Percentiles rank a stretch among this genome's conserved stretches.
Conservation (phyloP, 2,888 invertebrate genomes). For the Epicampocera succincta region DNA sequence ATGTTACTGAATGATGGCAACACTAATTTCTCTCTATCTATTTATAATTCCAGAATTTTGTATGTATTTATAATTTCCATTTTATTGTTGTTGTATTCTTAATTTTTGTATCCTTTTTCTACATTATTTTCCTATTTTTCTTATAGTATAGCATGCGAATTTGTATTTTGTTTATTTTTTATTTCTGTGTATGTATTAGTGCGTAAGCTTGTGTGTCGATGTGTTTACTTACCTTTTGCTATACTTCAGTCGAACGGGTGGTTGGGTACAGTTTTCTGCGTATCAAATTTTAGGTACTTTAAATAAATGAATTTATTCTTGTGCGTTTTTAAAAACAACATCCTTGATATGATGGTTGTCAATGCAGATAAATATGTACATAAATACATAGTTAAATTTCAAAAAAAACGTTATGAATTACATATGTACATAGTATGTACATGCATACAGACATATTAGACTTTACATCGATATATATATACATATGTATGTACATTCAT, state of each 20-base stretch:
- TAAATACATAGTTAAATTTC: no score
- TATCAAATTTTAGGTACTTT: slow-evolving; percentile 56
- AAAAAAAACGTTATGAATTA: no score
- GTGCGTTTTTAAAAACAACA: no score
- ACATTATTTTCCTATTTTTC: slow-evolving; percentile 25
- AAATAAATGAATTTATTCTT: not conserved
- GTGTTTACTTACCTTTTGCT: slow-evolving; percentile 22
- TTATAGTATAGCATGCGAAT: slow-evolving; percentile 48
- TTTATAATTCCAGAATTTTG: not conserved
- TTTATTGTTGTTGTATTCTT: slow-evolving; percentile 30
- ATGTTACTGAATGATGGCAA: slow-evolving; percentile 27
- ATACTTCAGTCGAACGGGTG: slow-evolving; percentile 51
- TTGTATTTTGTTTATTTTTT: slow-evolving; percentile 43
- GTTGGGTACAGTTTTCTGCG: slow-evolving; percentile 69
- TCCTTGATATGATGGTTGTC: no score
- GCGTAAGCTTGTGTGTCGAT: not conserved
- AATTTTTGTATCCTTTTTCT: slow-evolving; percentile 45
- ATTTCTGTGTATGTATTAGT: not conserved
- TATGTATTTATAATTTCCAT: slow-evolving; percentile 25
- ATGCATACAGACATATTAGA: no score
- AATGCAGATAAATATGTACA: no score
- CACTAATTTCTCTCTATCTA: slow-evolving; percentile 12
- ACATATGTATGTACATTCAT: no score
- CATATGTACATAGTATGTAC: no score
- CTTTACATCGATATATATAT: no score